Evolutionary conservation across 2,797 vertebrate genomes (phyloP).

Genomic region (Spinus olivaceus): DNA sequence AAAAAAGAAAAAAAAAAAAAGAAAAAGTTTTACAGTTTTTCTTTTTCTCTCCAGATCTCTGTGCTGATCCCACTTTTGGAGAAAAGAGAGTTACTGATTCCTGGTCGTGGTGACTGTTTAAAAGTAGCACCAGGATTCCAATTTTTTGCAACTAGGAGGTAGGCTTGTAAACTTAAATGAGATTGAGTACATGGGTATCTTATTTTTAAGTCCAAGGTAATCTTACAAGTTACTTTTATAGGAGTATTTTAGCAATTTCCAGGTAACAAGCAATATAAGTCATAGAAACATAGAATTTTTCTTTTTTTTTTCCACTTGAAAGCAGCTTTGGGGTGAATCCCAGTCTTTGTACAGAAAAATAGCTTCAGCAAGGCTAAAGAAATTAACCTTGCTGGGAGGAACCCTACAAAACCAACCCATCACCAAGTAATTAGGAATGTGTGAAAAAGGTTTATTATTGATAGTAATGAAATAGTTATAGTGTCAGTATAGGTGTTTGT

Average conservation of each 20-base stretch:
- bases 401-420: not conserved
- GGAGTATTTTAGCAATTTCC: not conserved
- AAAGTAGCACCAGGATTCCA: constrained; percentile 92
- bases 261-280: not conserved
- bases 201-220: not conserved
- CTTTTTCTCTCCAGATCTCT: constrained; percentile 81
- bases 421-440: not conserved
- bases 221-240: not conserved
- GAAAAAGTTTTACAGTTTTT: not conserved
- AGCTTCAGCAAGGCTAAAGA: not conserved
- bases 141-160: constrained; percentile 97
- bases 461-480: not conserved
- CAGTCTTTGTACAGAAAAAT: not conserved
- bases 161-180: not conserved
- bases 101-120: constrained; percentile 89
- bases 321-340: not conserved
- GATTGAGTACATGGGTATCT: not conserved
- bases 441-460: not conserved
- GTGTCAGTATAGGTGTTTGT: not conserved
- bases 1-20: not conserved
- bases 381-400: not conserved
- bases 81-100: constrained; percentile 89
- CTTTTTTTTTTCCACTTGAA: not conserved
- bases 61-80: constrained; percentile 94
- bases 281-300: not conserved